A percentile compares a stretch with the other conserved stretches of the same genome.
These are phyloP conservation scores for Todus mexicanus DNA, from an alignment of 2,797 vertebrate species.

Conservation along the genomic window DNA sequence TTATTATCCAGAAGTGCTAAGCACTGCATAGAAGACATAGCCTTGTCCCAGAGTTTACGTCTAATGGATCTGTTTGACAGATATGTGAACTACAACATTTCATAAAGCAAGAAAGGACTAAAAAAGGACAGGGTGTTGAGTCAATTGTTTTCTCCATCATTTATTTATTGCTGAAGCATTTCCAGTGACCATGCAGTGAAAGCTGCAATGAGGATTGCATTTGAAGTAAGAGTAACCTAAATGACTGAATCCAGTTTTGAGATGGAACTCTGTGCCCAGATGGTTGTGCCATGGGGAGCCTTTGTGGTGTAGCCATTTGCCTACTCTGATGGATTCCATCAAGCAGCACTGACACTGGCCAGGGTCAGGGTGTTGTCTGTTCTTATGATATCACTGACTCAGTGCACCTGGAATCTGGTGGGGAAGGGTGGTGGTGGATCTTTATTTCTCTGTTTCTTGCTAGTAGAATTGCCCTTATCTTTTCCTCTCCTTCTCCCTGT, in stretches of 20 bases:
- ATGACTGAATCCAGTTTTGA: neutral
- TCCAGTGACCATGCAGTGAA: neutral
- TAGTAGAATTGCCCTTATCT: neutral
- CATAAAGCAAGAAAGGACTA: slow-evolving; percentile 5
- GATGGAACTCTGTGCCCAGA: neutral
- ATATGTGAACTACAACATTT: slow-evolving; percentile 15
- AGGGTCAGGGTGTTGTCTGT: neutral
- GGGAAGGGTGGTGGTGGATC: neutral
- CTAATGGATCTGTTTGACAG: neutral
- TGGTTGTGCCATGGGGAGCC: neutral
- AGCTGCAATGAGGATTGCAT: neutral
- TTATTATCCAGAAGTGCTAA: neutral
- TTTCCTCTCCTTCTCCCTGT: neutral
- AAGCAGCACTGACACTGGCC: neutral
- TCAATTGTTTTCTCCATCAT: neutral
- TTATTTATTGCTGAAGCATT: neutral
- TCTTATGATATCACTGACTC: neutral
- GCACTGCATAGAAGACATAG: neutral
- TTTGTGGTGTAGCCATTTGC: neutral
- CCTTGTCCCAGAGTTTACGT: neutral
- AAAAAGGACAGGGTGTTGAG: neutral
- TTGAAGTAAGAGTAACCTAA: neutral
- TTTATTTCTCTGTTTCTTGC: neutral
- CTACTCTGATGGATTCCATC: neutral
- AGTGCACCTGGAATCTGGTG: neutral